Evolutionary conservation across 2,797 vertebrate genomes (phyloP).

Genomic region (Silurus lanzhouensis): DNA sequence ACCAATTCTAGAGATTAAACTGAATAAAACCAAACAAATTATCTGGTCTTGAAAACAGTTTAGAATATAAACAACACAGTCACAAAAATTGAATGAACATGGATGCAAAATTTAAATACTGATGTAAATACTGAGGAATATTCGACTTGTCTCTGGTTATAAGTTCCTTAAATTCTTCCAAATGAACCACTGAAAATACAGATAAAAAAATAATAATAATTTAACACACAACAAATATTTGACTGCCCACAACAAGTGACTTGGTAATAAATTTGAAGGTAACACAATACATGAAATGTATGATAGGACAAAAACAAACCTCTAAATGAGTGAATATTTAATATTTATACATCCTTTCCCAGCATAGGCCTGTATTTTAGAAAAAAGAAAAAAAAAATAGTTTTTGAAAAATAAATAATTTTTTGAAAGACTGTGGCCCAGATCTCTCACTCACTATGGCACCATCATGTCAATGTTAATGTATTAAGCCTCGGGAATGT

Average conservation of each 20-base stretch:
- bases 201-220: slow-evolving; percentile 14
- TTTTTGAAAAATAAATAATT: slow-evolving; percentile 78
- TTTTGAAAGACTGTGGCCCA: slow-evolving; percentile 62
- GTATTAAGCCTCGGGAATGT: background rate
- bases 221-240: slow-evolving; percentile 57
- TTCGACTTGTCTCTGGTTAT: slow-evolving; percentile 57
- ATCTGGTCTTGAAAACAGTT: slow-evolving; percentile 64
- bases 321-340: slow-evolving; percentile 52
- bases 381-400: slow-evolving; percentile 63
- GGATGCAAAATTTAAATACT: slow-evolving; percentile 53
- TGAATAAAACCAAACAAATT: slow-evolving; percentile 60
- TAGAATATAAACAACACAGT: slow-evolving; percentile 65
- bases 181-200: slow-evolving; percentile 31
- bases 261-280: slow-evolving; percentile 57
- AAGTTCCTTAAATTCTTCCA: slow-evolving; percentile 72
- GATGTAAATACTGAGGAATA: slow-evolving; percentile 57
- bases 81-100: slow-evolving; percentile 66
- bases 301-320: slow-evolving; percentile 55
- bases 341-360: slow-evolving; percentile 18
- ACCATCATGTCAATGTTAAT: slow-evolving; percentile 35
- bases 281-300: slow-evolving; percentile 67
- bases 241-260: slow-evolving; percentile 61
- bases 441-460: slow-evolving; percentile 54
- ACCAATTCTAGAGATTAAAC: slow-evolving; percentile 54
- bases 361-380: slow-evolving; percentile 55